Base-by-base conservation (phyloP, 2,113 vertebrate species). In the Choloepus hoffmanni region DNA sequence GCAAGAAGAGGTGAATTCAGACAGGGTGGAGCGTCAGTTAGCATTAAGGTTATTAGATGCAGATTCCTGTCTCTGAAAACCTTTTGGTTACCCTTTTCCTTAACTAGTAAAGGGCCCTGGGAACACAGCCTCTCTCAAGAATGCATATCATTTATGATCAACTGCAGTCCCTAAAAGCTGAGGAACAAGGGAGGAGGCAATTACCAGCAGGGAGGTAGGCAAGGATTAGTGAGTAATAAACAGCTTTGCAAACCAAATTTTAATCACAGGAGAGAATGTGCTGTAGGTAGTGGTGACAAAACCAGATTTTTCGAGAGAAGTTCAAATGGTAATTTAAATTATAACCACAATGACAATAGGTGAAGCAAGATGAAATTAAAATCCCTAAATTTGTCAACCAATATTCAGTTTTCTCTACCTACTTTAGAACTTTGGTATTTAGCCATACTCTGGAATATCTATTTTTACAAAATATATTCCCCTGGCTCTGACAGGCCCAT, bases 381-480 rank as follows among this genome's bases (percentile, higher is more conserved):
- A 90, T 55, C 8, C 48, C 83, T 23, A 65, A 63, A 55, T 65
- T 26, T 93, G 53, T 58, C 83, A 90, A 72, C 70, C 48, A 77
- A 94, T 48, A 73, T 85, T 40, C 26, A 86, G 55, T 68, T 78
- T 91, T 85, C 81, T 93, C 21, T 33, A 72, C n/a, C 11, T 92
- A 72, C 18, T 76, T 81, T 85, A 88, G 63, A 67, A 89, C 79
- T 74, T 92, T 0, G 63, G 28, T 91, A 65, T 90, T 78, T 36
- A 90, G 36, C 23, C 55, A 48, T 78, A 62, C 5, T 24, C n/a
- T 19, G 79, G 21, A 93, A 84, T n/a, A 73, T 73, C 30, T 60
- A 63, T 40, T 65, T 95, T 93, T 85, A 94, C 55, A 81, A 91
- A 91, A 77, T 63, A 89, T 43, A 85, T 48, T 79, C 13, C 28